These are phyloP conservation scores for Anthopleura sola DNA, from an alignment of 64 coral and sea anemone genomes.

Conservation along the genomic window DNA sequence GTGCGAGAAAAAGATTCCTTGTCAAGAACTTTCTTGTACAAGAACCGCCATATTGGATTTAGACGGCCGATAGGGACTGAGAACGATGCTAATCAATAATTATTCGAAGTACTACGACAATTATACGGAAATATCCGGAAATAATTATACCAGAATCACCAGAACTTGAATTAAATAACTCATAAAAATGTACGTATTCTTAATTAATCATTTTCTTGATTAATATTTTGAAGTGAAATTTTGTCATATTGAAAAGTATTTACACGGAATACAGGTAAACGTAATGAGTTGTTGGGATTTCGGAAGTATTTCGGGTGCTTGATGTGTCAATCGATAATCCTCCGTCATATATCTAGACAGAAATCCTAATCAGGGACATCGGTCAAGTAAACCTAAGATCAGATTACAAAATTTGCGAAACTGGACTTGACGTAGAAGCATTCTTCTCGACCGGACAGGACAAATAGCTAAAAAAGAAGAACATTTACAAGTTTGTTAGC, in stretches of 20 bases:
- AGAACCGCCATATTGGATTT: slow-evolving; percentile 40
- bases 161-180: too few species aligned
- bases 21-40: slow-evolving; percentile 23
- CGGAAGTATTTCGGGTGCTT: too few species aligned
- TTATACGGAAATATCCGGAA: not conserved
- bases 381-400: not conserved
- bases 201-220: too few species aligned
- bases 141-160: too few species aligned
- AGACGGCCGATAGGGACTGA: slow-evolving; percentile 12
- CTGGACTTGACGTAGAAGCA: not conserved
- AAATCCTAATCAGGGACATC: not conserved
- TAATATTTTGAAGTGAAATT: too few species aligned
- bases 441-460: not conserved
- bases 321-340: not conserved
- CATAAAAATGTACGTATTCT: too few species aligned
- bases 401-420: not conserved
- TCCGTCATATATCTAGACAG: not conserved
- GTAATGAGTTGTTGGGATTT: too few species aligned
- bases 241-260: too few species aligned
- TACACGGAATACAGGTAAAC: too few species aligned
- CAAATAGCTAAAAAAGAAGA: not conserved
- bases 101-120: slow-evolving; percentile 7
- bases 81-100: slow-evolving; percentile 8
- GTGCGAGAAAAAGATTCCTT: not conserved
- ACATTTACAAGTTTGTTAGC: not conserved